Percentiles rank a stretch among this genome's conserved stretches.
These are phyloP conservation scores for Corydoras sp. DNA, from an alignment of 2,113 vertebrate genomes.

Conservation along the genomic window DNA sequence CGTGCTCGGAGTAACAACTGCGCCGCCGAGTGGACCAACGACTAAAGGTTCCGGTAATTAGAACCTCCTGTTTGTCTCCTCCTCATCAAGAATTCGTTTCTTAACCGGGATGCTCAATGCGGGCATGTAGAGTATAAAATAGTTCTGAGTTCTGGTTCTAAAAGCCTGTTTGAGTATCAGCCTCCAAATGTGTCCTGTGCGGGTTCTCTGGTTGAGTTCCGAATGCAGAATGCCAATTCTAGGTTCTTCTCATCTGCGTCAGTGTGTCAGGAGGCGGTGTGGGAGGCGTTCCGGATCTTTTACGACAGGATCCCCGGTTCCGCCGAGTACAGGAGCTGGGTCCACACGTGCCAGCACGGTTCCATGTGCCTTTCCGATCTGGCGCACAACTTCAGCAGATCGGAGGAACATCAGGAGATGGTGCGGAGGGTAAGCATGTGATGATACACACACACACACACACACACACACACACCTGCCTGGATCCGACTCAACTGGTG, in stretches of 20 bases:
- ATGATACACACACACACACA: too few relatives aligned
- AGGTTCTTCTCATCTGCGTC: conserved; percentile 24
- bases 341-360: conserved; percentile 79
- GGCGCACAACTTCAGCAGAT: conserved; percentile 83
- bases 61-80: too few relatives aligned
- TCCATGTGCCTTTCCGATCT: conserved; percentile 82
- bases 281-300: conserved; percentile 93
- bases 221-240: background rate
- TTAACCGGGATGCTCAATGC: too few relatives aligned
- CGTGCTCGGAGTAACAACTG: background rate
- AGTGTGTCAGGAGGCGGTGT: conserved; percentile 95
- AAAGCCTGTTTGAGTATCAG: too few relatives aligned
- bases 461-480: too few relatives aligned
- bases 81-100: too few relatives aligned
- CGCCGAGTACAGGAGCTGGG: conserved; percentile 82
- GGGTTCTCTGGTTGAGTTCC: too few relatives aligned
- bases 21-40: background rate
- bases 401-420: conserved; percentile 78
- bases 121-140: too few relatives aligned
- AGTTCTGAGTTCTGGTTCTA: too few relatives aligned
- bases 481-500: too few relatives aligned
- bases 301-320: conserved; percentile 83
- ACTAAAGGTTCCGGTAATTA: too few relatives aligned
- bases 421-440: conserved; percentile 66
- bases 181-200: too few relatives aligned